These are phyloP conservation scores for Diplodus puntazzo DNA, from an alignment of 2,797 vertebrate genomes.

Conservation along the genomic window DNA sequence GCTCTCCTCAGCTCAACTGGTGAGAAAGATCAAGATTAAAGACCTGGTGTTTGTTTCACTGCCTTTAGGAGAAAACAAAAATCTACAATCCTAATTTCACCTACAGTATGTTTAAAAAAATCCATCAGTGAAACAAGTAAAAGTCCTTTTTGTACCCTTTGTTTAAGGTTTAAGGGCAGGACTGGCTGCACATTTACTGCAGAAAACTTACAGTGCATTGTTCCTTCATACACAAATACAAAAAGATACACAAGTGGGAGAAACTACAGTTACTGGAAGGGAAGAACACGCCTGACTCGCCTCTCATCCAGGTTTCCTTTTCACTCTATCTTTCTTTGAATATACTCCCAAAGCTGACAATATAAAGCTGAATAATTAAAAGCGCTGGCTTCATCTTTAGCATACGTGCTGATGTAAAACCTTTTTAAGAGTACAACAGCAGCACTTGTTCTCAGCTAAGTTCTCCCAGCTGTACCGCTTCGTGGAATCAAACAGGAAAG, in stretches of 20 bases:
- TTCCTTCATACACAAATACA: neutral
- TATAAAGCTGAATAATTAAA: constrained; percentile 37
- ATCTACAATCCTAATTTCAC: neutral
- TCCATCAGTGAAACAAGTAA: constrained; percentile 2
- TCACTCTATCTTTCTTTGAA: neutral
- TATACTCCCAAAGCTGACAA: constrained; percentile 19
- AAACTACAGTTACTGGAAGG: neutral
- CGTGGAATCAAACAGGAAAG: constrained; percentile 6
- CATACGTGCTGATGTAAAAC: constrained; percentile 24
- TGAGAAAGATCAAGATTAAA: constrained; percentile 39
- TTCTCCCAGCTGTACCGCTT: constrained; percentile 8
- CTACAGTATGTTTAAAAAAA: neutral
- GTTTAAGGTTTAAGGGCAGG: neutral
- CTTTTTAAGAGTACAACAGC: constrained; percentile 13
- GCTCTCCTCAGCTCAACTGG: constrained; percentile 25
- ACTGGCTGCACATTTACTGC: neutral
- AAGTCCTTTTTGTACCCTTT: neutral
- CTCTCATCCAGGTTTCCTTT: constrained; percentile 14
- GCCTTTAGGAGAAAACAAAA: neutral
- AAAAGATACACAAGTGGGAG: neutral
- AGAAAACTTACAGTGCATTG: no score
- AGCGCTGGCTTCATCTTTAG: constrained; percentile 19
- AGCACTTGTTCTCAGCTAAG: neutral
- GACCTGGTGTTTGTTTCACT: constrained; percentile 24
- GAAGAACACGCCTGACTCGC: constrained; percentile 16